Conservation (phyloP, 2,888 invertebrate species). For the Ecliptopera silaceata region DNA sequence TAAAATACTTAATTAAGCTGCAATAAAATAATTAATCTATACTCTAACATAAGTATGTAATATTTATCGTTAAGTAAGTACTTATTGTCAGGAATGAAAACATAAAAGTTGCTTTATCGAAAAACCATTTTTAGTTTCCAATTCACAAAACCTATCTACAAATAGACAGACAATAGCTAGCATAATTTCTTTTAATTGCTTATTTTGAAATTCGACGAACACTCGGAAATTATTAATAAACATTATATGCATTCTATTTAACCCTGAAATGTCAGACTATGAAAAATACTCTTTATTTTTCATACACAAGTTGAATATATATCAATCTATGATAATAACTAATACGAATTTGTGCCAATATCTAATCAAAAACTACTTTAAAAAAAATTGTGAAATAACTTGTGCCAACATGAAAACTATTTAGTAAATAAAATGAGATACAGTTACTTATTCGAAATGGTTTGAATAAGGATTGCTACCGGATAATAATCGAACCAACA, state of each 20-base stretch:
- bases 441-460: background rate
- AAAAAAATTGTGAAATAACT: background rate
- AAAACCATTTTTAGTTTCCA: conserved; percentile 1
- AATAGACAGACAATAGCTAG: conserved; percentile 7
- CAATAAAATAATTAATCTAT: too few relatives aligned
- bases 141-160: conserved; percentile 18
- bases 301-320: conserved; percentile 4
- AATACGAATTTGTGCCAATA: conserved; percentile 14
- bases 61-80: background rate
- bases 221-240: conserved; percentile 21
- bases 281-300: conserved; percentile 32
- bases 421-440: background rate
- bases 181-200: conserved; percentile 9
- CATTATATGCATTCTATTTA: conserved; percentile 30
- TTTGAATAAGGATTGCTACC: background rate
- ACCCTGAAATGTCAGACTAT: conserved; percentile 69
- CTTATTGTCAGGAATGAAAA: conserved; percentile 6
- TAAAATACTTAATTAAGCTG: too few relatives aligned
- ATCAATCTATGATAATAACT: background rate
- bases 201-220: conserved; percentile 16
- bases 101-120: background rate
- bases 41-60: too few relatives aligned
- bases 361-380: background rate
- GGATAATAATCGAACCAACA: conserved; percentile 7
- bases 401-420: background rate